Base-by-base conservation (phyloP, 2,888 invertebrate species). In the Eupeodes latifasciatus region DNA sequence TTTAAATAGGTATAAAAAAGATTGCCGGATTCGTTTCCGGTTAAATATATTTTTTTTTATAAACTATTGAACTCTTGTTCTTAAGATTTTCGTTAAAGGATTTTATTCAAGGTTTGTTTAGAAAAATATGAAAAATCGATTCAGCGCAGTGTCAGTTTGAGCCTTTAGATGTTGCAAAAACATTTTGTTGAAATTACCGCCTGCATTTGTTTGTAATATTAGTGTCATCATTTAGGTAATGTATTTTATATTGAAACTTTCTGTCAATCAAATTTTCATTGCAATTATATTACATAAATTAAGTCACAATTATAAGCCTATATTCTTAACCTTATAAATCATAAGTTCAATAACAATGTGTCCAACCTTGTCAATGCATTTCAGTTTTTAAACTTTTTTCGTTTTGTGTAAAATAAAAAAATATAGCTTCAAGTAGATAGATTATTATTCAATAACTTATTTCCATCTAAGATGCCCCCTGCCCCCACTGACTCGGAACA, bases 391-490 rank as follows among this genome's bases (percentile, higher is more conserved):
- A 59, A 34, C 27, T 59, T 59, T 34, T 16, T 16, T 36, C 34
- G 14, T 36, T 3, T n/a, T 59, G 4, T 14, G 34, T 7, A 59
- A 59, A 9, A 59, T 59, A 59, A 2, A 34, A 34, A 34, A 59
- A 34, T 14, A 59, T 3, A 27, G 27, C 27, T 27, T 27, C 1
- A 27, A 27, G 0, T 34, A 59, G 14, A 27, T 59, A 34, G 7
- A 59, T 59, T 36, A 36, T 59, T 36, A n/a, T 59, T 59, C 57
- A 59, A 34, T 34, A 34, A 59, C 27, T 5, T 4, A 14, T 34
- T 12, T 5, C 57, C 14, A 12, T 5, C n/a, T 49, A 64, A 67
- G n/a, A 67, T 67, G 51, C 47, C 64, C 14, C 62, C 44, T 64
- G 12, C 16, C 7, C 40, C 40, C 40, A 40, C 40, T 40, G 40